A percentile compares a stretch with the other conserved stretches of the same genome.
Conservation (phyloP, 2,888 invertebrate species). For the Diabrotica balteata region DNA sequence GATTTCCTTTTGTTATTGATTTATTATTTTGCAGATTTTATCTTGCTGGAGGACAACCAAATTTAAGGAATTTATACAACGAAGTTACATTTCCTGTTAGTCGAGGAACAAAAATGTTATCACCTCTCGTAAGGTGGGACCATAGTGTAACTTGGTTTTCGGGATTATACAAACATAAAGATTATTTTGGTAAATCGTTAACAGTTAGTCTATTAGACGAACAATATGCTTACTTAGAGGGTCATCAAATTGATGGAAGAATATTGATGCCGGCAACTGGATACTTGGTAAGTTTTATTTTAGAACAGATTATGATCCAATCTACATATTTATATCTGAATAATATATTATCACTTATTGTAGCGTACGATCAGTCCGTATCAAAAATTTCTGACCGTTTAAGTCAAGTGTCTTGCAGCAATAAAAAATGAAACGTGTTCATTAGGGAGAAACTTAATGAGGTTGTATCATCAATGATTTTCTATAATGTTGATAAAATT, state of each 20-base stretch:
- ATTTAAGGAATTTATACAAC: constrained; percentile 80
- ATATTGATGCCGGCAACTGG: constrained; percentile 70
- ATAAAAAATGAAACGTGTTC: too few species aligned
- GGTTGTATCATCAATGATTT: too few species aligned
- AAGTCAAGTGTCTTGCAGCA: too few species aligned
- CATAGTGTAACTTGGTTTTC: constrained; percentile 80
- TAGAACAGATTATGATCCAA: too few species aligned
- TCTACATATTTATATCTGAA: too few species aligned
- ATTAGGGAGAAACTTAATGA: too few species aligned
- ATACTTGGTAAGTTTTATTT: constrained; percentile 46
- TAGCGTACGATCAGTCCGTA: too few species aligned
- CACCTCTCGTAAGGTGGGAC: constrained; percentile 86
- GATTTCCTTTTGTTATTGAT: not conserved
- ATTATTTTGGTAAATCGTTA: constrained; percentile 79
- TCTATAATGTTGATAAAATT: too few species aligned
- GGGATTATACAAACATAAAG: constrained; percentile 70
- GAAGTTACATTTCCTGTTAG: constrained; percentile 78
- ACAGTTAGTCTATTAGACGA: constrained; percentile 68
- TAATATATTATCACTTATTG: too few species aligned
- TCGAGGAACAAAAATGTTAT: constrained; percentile 83
- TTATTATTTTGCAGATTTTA: constrained; percentile 67
- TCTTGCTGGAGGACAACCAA: constrained; percentile 76
- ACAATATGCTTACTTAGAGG: constrained; percentile 38
- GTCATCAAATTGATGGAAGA: constrained; percentile 49
- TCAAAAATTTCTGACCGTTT: too few species aligned